Percentiles rank a stretch among this genome's conserved stretches.
Evolutionary conservation across 1,140 invertebrate species (phyloP).

Genomic region (Drosophila pruinosa): DNA sequence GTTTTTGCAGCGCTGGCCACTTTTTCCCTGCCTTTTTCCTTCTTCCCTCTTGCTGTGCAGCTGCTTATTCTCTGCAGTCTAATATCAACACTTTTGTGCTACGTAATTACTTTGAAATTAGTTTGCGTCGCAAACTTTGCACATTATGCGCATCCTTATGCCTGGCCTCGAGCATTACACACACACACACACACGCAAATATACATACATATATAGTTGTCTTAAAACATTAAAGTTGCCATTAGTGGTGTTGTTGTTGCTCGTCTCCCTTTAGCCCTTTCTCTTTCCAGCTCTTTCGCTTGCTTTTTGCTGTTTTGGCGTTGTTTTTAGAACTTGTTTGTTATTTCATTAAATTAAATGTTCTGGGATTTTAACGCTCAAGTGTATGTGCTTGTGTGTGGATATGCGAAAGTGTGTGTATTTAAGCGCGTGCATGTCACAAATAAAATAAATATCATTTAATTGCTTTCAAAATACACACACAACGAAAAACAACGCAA

Average conservation of each 20-base stretch:
- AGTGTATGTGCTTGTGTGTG: conserved; percentile 3
- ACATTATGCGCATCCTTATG: conserved; percentile 80
- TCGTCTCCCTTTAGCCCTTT: background rate
- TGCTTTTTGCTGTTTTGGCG: conserved; percentile 63
- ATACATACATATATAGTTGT: conserved; percentile 19
- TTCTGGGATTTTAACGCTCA: conserved; percentile 50
- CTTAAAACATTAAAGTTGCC: conserved; percentile 73
- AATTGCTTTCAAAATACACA: conserved; percentile 64
- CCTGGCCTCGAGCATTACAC: conserved; percentile 41
- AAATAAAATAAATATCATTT: conserved; percentile 71
- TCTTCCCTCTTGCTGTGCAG: background rate
- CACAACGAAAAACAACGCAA: background rate
- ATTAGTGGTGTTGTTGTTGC: conserved; percentile 55
- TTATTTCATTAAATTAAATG: conserved; percentile 80
- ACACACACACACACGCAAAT: conserved; percentile 20
- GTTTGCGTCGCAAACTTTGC: conserved; percentile 79
- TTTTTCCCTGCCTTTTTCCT: conserved; percentile 1
- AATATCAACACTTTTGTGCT: conserved; percentile 82
- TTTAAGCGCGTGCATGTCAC: conserved; percentile 31
- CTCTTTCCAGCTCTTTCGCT: conserved; percentile 5
- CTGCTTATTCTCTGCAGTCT: conserved; percentile 57
- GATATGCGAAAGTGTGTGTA: conserved; percentile 13
- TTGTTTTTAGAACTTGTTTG: conserved; percentile 62
- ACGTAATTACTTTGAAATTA: conserved; percentile 81
- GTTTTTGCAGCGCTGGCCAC: conserved; percentile 51